A percentile compares a stretch with the other conserved stretches of the same genome.
Evolutionary conservation across 23 tunicate species (phyloP).

Genomic region (Trididemnum miniatum): DNA sequence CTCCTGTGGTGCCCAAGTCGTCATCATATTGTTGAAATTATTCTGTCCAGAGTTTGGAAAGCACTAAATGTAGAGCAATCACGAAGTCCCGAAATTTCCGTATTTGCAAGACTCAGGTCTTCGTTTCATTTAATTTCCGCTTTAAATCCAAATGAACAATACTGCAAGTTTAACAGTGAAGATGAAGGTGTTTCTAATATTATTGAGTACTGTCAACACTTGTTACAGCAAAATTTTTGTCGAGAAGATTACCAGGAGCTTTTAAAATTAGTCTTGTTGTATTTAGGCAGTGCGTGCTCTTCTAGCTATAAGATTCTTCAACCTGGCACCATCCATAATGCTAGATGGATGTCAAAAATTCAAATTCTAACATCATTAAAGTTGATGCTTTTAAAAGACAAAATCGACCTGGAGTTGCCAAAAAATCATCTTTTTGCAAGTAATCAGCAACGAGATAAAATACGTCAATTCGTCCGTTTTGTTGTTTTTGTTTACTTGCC

Average conservation of each 20-base stretch:
- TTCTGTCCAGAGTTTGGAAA: neutral
- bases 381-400: neutral
- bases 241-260: neutral
- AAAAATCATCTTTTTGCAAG: neutral
- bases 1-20: neutral
- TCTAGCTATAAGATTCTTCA: neutral
- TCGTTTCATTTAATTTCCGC: neutral
- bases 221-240: neutral
- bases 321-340: neutral
- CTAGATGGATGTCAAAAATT: neutral
- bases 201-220: neutral
- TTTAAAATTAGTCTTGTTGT: neutral
- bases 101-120: neutral
- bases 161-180: neutral
- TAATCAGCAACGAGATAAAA: neutral
- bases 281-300: neutral
- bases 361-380: neutral
- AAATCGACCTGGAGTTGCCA: neutral
- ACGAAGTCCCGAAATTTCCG: neutral
- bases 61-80: neutral
- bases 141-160: neutral
- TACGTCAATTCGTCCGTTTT: neutral
- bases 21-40: neutral
- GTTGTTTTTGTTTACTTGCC: neutral
- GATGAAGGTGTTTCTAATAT: neutral